These are phyloP conservation scores for Zygogramma bicolorata DNA, from an alignment of 2,888 invertebrate species.

Conservation along the genomic window DNA sequence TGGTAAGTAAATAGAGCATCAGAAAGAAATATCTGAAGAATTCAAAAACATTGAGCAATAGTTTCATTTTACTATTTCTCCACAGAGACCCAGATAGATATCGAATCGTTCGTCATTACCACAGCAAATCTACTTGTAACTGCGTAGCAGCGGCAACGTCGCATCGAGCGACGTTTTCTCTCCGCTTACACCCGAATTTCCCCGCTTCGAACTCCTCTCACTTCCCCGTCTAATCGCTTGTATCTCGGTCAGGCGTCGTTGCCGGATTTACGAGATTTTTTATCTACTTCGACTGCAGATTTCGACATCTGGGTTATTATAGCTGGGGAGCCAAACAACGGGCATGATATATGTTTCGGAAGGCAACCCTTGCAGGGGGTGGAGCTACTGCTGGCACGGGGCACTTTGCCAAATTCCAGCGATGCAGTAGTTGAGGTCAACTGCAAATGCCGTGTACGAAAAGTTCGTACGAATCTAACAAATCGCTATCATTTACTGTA, in stretches of 20 bases:
- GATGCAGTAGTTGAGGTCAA: not conserved
- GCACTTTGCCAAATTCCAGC: not conserved
- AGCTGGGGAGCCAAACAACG: not conserved
- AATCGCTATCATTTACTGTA: too few relatives aligned
- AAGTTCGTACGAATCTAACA: too few relatives aligned
- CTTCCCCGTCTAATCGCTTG: constrained; percentile 4
- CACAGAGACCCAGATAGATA: too few relatives aligned
- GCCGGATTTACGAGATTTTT: not conserved
- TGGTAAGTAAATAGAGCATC: too few relatives aligned
- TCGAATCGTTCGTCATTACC: not conserved
- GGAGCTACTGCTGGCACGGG: not conserved
- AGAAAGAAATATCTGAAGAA: too few relatives aligned
- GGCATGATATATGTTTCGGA: not conserved
- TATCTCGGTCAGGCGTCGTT: constrained; percentile 2
- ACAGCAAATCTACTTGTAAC: not conserved
- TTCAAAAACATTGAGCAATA: too few relatives aligned
- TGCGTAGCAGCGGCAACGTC: not conserved
- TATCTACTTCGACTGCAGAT: not conserved
- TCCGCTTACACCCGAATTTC: not conserved
- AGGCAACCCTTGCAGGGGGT: not conserved
- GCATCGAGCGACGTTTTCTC: constrained; percentile 4
- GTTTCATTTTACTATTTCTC: too few relatives aligned
- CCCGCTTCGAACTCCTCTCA: constrained; percentile 1
- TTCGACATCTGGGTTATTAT: constrained; percentile 10
- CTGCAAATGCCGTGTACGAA: not conserved